Conservation (phyloP, 2,113 vertebrate species). For the Podarcis cretensis region DNA sequence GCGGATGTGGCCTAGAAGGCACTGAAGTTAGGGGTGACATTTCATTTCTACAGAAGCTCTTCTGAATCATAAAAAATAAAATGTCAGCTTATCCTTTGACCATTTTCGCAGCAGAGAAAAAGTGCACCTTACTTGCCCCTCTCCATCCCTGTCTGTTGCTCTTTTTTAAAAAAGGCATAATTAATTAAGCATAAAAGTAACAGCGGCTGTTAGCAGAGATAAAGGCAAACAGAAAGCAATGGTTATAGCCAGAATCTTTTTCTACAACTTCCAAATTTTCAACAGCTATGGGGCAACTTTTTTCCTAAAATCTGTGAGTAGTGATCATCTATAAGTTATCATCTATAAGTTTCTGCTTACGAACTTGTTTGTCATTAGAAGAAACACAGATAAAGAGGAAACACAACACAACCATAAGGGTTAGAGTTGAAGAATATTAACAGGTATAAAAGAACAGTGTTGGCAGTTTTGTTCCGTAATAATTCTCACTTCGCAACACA, state of each 20-base stretch:
- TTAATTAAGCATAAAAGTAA: conserved; percentile 57
- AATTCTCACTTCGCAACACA: background rate
- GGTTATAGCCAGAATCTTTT: conserved; percentile 42
- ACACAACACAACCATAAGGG: background rate
- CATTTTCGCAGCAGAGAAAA: conserved; percentile 40
- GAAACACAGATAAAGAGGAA: background rate
- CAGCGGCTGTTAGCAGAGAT: conserved; percentile 25
- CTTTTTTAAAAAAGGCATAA: conserved; percentile 47
- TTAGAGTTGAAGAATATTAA: background rate
- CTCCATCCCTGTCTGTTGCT: conserved; percentile 50
- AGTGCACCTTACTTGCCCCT: conserved; percentile 25
- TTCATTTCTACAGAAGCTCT: background rate
- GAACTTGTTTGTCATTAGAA: background rate
- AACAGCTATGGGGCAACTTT: conserved; percentile 7
- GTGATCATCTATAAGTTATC: background rate
- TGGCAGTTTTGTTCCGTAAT: background rate
- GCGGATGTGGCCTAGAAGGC: background rate
- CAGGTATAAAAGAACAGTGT: background rate
- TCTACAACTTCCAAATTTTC: background rate
- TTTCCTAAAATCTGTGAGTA: background rate
- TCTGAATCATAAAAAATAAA: conserved; percentile 25
- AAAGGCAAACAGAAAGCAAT: conserved; percentile 19
- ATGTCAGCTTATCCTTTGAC: conserved; percentile 46
- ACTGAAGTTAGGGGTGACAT: conserved; percentile 13
- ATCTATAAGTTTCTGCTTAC: background rate